Evolutionary conservation across 2,113 vertebrate genomes (phyloP).

Genomic region (Amblyopsis rosae): DNA sequence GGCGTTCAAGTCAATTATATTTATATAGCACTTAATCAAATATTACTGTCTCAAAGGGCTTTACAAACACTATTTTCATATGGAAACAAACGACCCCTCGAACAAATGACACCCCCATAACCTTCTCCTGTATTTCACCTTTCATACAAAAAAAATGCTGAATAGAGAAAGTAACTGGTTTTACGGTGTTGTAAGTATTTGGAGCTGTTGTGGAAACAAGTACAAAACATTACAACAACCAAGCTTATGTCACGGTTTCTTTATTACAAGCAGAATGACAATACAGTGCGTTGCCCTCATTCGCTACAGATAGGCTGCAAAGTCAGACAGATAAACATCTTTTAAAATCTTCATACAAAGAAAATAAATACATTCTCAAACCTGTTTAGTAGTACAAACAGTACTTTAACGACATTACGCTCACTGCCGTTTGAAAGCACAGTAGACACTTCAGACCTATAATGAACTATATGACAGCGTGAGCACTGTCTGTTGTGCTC

Average conservation of each 20-base stretch:
- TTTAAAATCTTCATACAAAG: slow-evolving; percentile 81
- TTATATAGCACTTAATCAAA: too few species aligned
- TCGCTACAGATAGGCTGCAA: slow-evolving; percentile 82
- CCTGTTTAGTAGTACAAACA: slow-evolving; percentile 76
- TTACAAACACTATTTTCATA: too few species aligned
- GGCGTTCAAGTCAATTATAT: too few species aligned
- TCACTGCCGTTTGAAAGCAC: slow-evolving; percentile 46
- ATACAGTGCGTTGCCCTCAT: slow-evolving; percentile 78
- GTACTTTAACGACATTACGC: slow-evolving; percentile 63
- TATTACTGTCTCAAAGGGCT: too few species aligned
- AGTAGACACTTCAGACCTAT: slow-evolving; percentile 53
- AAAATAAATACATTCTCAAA: slow-evolving; percentile 67
- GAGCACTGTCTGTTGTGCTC: slow-evolving; percentile 51
- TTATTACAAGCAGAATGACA: slow-evolving; percentile 89
- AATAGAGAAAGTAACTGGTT: too few species aligned
- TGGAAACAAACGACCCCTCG: too few species aligned
- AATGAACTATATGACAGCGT: slow-evolving; percentile 31
- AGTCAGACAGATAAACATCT: slow-evolving; percentile 81
- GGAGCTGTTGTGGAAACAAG: not conserved
- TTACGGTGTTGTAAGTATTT: too few species aligned
- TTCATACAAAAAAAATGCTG: too few species aligned
- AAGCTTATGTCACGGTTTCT: slow-evolving; percentile 69
- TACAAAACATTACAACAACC: not conserved
- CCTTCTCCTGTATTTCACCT: too few species aligned
- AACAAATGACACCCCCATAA: too few species aligned